A percentile compares a stretch with the other conserved stretches of the same genome.
Evolutionary conservation across 2,888 invertebrate genomes (phyloP).

Genomic region (Andrena bicolor): DNA sequence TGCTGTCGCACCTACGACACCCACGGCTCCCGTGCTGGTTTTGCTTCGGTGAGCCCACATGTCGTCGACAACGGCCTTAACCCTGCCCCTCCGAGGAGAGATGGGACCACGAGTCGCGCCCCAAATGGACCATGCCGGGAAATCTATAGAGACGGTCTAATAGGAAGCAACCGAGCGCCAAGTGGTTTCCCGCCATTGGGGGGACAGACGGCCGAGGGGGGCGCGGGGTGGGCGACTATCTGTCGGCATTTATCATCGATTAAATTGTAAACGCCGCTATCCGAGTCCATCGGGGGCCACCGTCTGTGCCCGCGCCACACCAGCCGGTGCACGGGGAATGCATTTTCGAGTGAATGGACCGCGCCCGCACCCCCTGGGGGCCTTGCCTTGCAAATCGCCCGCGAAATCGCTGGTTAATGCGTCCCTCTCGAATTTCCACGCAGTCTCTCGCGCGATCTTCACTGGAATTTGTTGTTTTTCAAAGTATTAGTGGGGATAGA

Average conservation of each 20-base stretch:
- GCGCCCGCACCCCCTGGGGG: too few relatives aligned
- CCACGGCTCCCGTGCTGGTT: slow-evolving; percentile 77
- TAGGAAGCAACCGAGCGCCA: slow-evolving; percentile 77
- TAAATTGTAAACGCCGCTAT: slow-evolving; percentile 64
- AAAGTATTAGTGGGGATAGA: too few relatives aligned
- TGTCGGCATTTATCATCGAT: slow-evolving; percentile 83
- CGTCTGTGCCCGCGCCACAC: not conserved
- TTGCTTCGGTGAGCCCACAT: slow-evolving; percentile 84
- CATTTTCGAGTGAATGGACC: slow-evolving; percentile 38
- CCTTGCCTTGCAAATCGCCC: slow-evolving; percentile 29
- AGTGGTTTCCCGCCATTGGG: slow-evolving; percentile 78
- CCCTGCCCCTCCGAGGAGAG: slow-evolving; percentile 42
- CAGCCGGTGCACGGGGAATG: slow-evolving; percentile 11
- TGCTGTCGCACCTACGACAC: slow-evolving; percentile 76
- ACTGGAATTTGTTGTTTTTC: not conserved
- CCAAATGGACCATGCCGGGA: slow-evolving; percentile 79
- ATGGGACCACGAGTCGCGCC: slow-evolving; percentile 76
- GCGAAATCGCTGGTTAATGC: slow-evolving; percentile 39
- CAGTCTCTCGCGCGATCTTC: not conserved
- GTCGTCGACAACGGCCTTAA: slow-evolving; percentile 73
- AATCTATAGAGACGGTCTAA: slow-evolving; percentile 77
- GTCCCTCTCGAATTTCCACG: slow-evolving; percentile 18
- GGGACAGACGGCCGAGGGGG: slow-evolving; percentile 52
- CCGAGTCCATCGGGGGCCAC: slow-evolving; percentile 27
- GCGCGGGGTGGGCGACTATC: slow-evolving; percentile 72